These are phyloP conservation scores for Drosophila imparisetae DNA, from an alignment of 2,888 invertebrate species.

Conservation along the genomic window DNA sequence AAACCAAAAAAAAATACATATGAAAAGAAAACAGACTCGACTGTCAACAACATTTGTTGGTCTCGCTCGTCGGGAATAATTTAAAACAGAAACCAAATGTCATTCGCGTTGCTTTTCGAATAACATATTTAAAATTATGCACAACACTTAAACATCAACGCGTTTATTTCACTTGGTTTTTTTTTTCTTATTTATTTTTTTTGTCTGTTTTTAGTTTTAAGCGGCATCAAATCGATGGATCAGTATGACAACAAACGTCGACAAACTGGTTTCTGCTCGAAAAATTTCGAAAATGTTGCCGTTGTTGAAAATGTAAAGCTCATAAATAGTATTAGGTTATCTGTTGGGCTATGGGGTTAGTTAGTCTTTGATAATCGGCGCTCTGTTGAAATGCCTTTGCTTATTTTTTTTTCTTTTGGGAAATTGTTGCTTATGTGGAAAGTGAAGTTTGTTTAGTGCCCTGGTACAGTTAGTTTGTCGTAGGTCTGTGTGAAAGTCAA, in stretches of 20 bases:
- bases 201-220: constrained; percentile 3
- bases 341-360: constrained; percentile 32
- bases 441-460: constrained; percentile 50
- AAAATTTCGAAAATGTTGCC: constrained; percentile 74
- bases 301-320: constrained; percentile 66
- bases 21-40: constrained; percentile 46
- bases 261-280: constrained; percentile 60
- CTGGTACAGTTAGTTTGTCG: constrained; percentile 71
- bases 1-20: constrained; percentile 12
- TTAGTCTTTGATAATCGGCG: constrained; percentile 60
- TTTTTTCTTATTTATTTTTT: constrained; percentile 6
- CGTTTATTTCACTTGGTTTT: constrained; percentile 60
- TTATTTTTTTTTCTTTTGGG: constrained; percentile 30
- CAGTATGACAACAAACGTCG: constrained; percentile 73
- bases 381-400: constrained; percentile 57
- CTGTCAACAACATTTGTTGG: constrained; percentile 54
- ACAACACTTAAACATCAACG: constrained; percentile 81
- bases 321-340: constrained; percentile 70
- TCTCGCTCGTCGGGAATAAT: constrained; percentile 59
- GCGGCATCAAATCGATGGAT: constrained; percentile 64
- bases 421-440: constrained; percentile 54
- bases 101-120: constrained; percentile 60
- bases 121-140: constrained; percentile 77
- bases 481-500: constrained; percentile 64
- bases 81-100: constrained; percentile 73